Evolutionary conservation across 1,140 invertebrate genomes (phyloP), one percentile per base, ranked within the genome.

Genomic region (Procambarus clarkii): DNA sequence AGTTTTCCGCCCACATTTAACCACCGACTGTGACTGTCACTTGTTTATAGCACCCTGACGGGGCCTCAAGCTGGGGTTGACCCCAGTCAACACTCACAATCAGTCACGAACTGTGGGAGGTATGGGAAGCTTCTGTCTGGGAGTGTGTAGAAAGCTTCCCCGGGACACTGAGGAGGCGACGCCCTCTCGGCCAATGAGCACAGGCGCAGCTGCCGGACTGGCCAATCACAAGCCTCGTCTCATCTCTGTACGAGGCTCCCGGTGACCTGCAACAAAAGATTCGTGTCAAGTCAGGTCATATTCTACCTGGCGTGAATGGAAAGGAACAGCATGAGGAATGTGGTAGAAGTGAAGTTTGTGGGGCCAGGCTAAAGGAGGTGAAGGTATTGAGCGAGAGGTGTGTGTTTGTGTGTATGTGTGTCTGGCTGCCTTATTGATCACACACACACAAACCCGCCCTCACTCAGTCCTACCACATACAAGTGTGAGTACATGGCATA

Each of bases 181-280:
- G 88, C 88, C 80, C 87, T 45, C 81, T 85, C 81, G 58, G 88
- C 88, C 88, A 90, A 90, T 90, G 34, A 90, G 81, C 88, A 79
- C 50, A 78, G 80, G 88, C 88, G 88, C 88, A 84, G 88, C 88
- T 84, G 88, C 88, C 46, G 34, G 80, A 78, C 60, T 11, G 81
- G 54, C 88, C 88, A 84, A 90, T 90, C 88, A 84, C 48, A 45
- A 24, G 64, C 34, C 81, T 46, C 77, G 86, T 85, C 82, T 84
- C 88, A 78, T 78, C 46, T 18, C 82, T 18, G 3, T 44, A 60
- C 18, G 69, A 45, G 9, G n/a, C 88, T 77, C 80, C 87, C 79
- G 69, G 69, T 90, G 88, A 90, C 88, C 88, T 90, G 88, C 58
- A 90, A 90, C 80, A 81, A 84, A 90, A 84, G 81, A 64, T 34